phyloP scores from a whole-genome alignment of 2,113 vertebrate species.

The Ovibos moschatus region DNA sequence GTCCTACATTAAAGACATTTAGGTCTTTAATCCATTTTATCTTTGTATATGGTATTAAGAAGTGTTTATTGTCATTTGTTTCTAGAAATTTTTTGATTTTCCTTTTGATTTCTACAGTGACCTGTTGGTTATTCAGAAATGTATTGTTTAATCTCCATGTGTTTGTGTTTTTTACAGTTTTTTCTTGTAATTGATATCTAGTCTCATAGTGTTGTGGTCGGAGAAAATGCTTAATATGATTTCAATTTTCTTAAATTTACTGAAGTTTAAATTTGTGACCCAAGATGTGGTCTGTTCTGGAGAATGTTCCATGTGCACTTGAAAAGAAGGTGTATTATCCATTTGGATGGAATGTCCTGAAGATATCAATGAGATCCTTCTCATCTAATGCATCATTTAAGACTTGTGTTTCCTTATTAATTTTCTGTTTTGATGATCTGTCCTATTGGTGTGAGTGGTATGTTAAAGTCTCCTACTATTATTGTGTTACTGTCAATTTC shows the following conservation, averaged over 20 bases:
- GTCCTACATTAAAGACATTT: background rate
- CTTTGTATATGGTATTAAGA: background rate
- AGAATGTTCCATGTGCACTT: background rate
- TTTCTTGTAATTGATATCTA: background rate
- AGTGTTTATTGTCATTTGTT: background rate
- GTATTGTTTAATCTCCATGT: background rate
- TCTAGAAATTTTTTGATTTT: background rate
- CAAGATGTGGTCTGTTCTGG: background rate
- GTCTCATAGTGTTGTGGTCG: background rate
- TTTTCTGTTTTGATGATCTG: background rate
- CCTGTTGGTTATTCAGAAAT: background rate
- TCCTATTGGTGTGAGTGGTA: background rate
- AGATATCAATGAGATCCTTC: background rate
- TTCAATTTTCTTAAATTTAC: background rate
- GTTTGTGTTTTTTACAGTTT: background rate
- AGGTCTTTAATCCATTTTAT: background rate
- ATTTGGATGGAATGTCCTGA: background rate
- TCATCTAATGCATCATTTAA: background rate
- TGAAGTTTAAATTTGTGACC: background rate
- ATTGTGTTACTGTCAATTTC: background rate
- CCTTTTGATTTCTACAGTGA: background rate
- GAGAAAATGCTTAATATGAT: background rate
- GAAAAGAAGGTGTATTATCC: background rate
- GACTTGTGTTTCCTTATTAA: background rate
- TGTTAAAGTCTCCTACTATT: background rate